Percentiles rank a stretch among this genome's conserved stretches.
Conservation (phyloP, 2,888 invertebrate species). For the Diarsia mendica region DNA sequence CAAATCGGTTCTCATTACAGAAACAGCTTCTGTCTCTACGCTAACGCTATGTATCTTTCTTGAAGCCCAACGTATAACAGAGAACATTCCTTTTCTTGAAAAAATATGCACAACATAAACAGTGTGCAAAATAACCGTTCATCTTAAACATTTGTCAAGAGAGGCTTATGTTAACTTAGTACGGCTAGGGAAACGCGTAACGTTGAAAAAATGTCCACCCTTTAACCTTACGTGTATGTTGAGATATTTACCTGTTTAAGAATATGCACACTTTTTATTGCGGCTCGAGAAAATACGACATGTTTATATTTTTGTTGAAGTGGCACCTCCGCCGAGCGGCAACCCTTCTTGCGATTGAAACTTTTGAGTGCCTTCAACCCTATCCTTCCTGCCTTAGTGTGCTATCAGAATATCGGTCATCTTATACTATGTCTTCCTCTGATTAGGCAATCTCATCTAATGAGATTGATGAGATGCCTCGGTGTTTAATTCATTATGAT, state of each 20-base stretch:
- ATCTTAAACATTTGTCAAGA: constrained; percentile 89
- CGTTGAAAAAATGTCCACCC: constrained; percentile 79
- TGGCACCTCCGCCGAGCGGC: constrained; percentile 46
- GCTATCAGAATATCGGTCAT: neutral
- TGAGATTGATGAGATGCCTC: constrained; percentile 8
- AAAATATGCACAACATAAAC: constrained; percentile 82
- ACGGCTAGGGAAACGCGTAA: constrained; percentile 83
- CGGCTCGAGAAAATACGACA: constrained; percentile 63
- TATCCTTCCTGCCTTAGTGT: constrained; percentile 3
- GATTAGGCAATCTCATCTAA: constrained; percentile 2
- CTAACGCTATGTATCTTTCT: constrained; percentile 74
- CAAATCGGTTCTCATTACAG: constrained; percentile 74
- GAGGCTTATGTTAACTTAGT: constrained; percentile 88
- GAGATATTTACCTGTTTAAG: constrained; percentile 79
- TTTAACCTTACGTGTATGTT: constrained; percentile 73
- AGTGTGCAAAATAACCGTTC: constrained; percentile 88
- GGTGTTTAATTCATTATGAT: neutral
- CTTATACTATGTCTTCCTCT: constrained; percentile 6
- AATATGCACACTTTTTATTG: constrained; percentile 73
- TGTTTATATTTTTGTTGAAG: constrained; percentile 61
- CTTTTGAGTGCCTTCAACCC: constrained; percentile 24
- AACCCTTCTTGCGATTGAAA: constrained; percentile 48
- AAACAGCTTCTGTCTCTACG: constrained; percentile 70
- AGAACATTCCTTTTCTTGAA: constrained; percentile 77
- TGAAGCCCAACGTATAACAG: constrained; percentile 72